Conservation (phyloP, 92 coral and sea anemone genomes). For the Phenganax marumi region DNA sequence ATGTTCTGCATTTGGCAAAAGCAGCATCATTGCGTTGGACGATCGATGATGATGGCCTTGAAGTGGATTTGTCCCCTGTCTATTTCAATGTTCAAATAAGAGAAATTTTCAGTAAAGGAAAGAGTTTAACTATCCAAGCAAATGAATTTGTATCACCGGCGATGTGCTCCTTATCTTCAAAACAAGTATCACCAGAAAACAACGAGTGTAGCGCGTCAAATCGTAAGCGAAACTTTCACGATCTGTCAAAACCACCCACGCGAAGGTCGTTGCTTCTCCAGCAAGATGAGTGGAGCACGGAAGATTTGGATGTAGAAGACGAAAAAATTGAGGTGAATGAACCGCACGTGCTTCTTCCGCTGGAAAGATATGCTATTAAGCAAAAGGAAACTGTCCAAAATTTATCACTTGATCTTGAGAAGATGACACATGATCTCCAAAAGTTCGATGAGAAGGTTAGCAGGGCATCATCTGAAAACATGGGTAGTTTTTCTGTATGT, state of each 20-base stretch:
- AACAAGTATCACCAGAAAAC: no score
- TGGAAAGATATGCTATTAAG: neutral
- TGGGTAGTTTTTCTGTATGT: neutral
- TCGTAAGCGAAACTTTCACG: no score
- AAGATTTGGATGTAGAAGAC: neutral
- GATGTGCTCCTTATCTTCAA: no score
- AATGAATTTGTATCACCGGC: no score
- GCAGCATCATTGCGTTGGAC: conserved; percentile 6
- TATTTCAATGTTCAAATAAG: neutral
- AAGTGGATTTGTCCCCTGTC: neutral
- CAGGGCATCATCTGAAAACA: neutral
- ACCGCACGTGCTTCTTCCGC: neutral
- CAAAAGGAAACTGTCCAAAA: neutral
- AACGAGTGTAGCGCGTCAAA: no score
- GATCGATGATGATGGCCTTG: neutral
- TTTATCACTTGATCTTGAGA: neutral
- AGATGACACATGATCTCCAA: neutral
- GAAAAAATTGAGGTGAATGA: neutral
- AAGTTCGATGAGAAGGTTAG: neutral
- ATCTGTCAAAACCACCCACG: no score
- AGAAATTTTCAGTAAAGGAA: neutral
- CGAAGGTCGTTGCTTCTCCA: no score
- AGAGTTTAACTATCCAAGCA: no score
- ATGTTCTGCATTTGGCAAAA: neutral
- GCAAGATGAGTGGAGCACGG: neutral